These are phyloP conservation scores for Torymus texanus DNA, from an alignment of 2,888 invertebrate genomes.

Conservation along the genomic window DNA sequence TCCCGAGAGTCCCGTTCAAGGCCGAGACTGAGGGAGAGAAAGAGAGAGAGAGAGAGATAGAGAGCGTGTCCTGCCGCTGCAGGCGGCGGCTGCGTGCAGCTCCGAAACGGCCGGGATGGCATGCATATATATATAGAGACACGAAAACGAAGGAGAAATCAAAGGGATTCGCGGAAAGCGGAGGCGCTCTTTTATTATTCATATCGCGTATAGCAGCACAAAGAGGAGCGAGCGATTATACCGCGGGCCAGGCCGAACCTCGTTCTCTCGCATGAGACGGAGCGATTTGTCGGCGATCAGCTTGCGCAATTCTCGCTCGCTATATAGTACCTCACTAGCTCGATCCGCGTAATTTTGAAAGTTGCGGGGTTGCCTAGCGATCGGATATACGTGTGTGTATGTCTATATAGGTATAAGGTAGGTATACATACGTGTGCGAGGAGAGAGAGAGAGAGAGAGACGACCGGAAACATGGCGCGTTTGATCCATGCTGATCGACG, in stretches of 20 bases:
- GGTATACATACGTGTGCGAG: too few relatives aligned
- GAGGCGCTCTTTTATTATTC: not conserved
- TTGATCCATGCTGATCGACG: not conserved
- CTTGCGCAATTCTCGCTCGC: too few relatives aligned
- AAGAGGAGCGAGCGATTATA: too few relatives aligned
- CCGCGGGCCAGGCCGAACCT: too few relatives aligned
- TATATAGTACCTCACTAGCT: too few relatives aligned
- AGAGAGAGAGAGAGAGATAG: not conserved
- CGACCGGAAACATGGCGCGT: not conserved
- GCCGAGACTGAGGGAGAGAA: constrained; percentile 13
- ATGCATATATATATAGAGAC: too few relatives aligned
- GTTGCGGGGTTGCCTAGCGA: not conserved
- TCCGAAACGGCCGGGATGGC: not conserved
- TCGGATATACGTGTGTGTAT: too few relatives aligned
- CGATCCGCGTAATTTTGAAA: constrained; percentile 8
- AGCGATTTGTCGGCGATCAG: too few relatives aligned
- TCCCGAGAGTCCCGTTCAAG: constrained; percentile 51
- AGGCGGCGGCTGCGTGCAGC: not conserved
- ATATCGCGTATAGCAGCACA: too few relatives aligned
- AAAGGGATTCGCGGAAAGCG: not conserved
- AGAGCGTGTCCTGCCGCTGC: not conserved
- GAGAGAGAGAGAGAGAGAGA: too few relatives aligned
- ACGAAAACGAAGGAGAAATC: not conserved
- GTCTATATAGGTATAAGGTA: too few relatives aligned
- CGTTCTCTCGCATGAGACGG: too few relatives aligned